Percentiles rank a stretch among this genome's conserved stretches.
These are phyloP conservation scores for Leptocoma aspasia DNA, from an alignment of 2,113 vertebrate species.

Conservation along the genomic window DNA sequence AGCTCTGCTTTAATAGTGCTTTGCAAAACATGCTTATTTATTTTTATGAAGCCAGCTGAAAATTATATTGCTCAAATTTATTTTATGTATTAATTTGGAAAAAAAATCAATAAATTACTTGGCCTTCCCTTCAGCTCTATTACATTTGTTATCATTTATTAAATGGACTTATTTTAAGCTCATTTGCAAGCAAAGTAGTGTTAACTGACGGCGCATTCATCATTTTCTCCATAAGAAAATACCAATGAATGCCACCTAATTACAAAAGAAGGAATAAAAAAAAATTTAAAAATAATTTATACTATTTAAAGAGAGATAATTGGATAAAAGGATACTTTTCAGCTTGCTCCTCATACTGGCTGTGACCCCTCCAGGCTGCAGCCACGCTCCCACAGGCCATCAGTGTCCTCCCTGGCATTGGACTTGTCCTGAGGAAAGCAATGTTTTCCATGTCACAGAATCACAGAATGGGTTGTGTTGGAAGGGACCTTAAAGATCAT, in stretches of 20 bases:
- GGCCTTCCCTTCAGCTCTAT: not conserved
- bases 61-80: conserved; percentile 58
- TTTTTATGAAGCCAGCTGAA: conserved; percentile 64
- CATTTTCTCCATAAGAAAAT: conserved; percentile 37
- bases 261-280: not conserved
- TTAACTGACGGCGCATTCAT: conserved; percentile 22
- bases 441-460: accelerated
- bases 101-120: not conserved
- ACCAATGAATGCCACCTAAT: not conserved
- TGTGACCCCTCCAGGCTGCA: accelerated
- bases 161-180: conserved; percentile 34
- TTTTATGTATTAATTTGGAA: conserved; percentile 33
- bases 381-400: not conserved
- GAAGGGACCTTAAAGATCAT: not conserved
- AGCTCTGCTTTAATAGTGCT: conserved; percentile 54
- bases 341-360: not conserved
- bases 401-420: not conserved
- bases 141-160: conserved; percentile 30
- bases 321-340: not conserved
- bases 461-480: not conserved
- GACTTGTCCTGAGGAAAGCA: not conserved
- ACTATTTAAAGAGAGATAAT: not conserved
- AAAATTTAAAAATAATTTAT: not conserved
- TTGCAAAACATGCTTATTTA: conserved; percentile 63
- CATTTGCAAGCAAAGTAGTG: conserved; percentile 55